Conservation (phyloP, 2,888 invertebrate species). For the Lymantria monacha region DNA sequence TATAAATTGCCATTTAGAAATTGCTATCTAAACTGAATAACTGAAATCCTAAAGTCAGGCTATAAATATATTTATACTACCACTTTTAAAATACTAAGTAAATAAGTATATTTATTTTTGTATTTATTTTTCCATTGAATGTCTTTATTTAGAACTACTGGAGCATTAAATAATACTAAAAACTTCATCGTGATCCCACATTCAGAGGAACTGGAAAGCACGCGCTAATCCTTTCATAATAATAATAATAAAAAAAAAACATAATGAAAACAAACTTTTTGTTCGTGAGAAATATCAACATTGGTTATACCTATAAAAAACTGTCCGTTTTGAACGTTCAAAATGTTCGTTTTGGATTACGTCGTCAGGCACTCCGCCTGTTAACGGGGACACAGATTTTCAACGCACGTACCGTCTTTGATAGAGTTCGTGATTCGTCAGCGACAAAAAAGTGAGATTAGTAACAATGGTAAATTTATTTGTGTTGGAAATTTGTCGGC, state of each 20-base stretch:
- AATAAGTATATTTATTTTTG: too few relatives aligned
- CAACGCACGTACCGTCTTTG: constrained; percentile 61
- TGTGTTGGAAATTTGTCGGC: constrained; percentile 33
- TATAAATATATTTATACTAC: too few relatives aligned
- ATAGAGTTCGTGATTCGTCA: constrained; percentile 53
- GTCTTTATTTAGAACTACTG: neutral
- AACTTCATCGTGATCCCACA: constrained; percentile 20
- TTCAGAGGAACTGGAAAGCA: constrained; percentile 33
- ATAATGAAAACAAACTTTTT: constrained; percentile 41
- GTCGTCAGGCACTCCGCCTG: constrained; percentile 59
- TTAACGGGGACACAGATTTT: constrained; percentile 42
- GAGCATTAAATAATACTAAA: constrained; percentile 7
- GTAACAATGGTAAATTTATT: constrained; percentile 41
- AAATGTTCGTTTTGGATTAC: constrained; percentile 48
- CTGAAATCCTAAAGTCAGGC: too few relatives aligned
- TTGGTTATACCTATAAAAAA: constrained; percentile 42
- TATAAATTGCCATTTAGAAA: too few relatives aligned
- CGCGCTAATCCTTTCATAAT: constrained; percentile 36
- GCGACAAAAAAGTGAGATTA: constrained; percentile 49
- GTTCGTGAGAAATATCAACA: constrained; percentile 48
- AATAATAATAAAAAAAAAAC: too few relatives aligned
- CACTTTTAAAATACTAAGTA: too few relatives aligned
- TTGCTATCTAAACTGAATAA: too few relatives aligned
- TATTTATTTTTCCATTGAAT: too few relatives aligned
- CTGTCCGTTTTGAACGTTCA: constrained; percentile 35